Percentiles rank a stretch among this genome's conserved stretches.
Evolutionary conservation across 2,888 invertebrate genomes (phyloP).

Genomic region (Chloromyia formosa): DNA sequence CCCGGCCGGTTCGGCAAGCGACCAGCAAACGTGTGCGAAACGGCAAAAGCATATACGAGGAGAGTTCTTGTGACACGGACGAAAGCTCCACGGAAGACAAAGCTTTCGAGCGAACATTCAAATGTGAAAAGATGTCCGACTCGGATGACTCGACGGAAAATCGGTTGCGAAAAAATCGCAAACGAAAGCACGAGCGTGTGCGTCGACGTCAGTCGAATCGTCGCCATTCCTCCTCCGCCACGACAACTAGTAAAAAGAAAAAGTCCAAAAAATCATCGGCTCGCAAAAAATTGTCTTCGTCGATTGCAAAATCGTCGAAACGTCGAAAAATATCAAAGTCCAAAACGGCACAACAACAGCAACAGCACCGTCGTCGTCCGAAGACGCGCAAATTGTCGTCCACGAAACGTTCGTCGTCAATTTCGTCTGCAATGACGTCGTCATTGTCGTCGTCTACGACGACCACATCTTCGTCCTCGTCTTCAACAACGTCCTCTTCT

Average conservation of each 20-base stretch:
- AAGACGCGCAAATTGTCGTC: not conserved
- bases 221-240: not conserved
- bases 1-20: conserved; percentile 43
- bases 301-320: not conserved
- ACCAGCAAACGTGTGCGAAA: conserved; percentile 22
- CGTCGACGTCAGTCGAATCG: not conserved
- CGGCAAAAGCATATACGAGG: conserved; percentile 47
- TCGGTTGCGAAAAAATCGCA: not conserved
- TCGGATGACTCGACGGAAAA: not conserved
- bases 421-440: not conserved
- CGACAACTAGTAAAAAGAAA: conserved; percentile 26
- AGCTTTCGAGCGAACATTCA: not conserved
- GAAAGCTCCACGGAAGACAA: conserved; percentile 15
- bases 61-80: conserved; percentile 36
- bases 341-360: not conserved
- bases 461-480: not conserved
- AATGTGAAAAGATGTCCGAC: conserved; percentile 2
- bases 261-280: conserved; percentile 40
- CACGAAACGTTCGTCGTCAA: not conserved
- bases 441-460: not conserved
- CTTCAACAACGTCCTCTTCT: not conserved
- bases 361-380: not conserved
- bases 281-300: conserved; percentile 31
- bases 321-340: conserved; percentile 11
- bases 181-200: conserved; percentile 25